Evolutionary conservation across 2,113 vertebrate genomes (phyloP), one percentile per base, ranked within the genome.

Genomic region (Phalacrocorax pelagicus): DNA sequence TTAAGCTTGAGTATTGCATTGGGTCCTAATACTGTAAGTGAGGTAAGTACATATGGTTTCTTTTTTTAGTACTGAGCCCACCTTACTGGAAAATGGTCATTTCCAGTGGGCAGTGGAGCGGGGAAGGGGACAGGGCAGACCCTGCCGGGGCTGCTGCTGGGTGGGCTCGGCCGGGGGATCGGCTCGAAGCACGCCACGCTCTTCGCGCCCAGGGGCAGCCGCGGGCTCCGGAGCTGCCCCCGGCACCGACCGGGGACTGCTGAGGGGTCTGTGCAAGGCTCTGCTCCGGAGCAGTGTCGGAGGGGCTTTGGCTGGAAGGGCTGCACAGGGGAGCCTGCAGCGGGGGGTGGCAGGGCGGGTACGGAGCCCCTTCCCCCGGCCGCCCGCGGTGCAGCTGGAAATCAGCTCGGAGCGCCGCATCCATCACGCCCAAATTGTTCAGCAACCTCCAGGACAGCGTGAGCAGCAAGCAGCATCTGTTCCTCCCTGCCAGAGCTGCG

Each of bases 351-450:
- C 51, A 4, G 2, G 23, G 30, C 1, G 9, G 18, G 49, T 9
- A 10, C 2, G 2, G 42, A 73, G 67, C 58, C 67, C 86, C 49
- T 58, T 38, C 52, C 54, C 2, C 0, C 16, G 16, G 34, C 23
- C 2, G 8, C 46, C 57, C 27, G 1, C 0, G 5, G 67, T 15
- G 6, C 2, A 16, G 62, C 55, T 32, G 34, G 86, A 61, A 46
- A n/a, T 69, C 84, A 4, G 9, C 58, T 36, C 9, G 22, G 75
- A 88, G 77, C 54, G 2, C 67, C 77, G 29, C 86, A 97, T 94
- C 97, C 96, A 91, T 97, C 97, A 97, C 42, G 9, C 75, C 83
- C 92, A 92, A 96, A 84, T 69, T 84, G 94, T 91, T 92, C 73
- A 38, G 63, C 55, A 38, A 27, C 72, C 40, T 93, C 91, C 97